These are phyloP conservation scores for Cephus spinipes DNA, from an alignment of 2,888 invertebrate species.

Conservation along the genomic window DNA sequence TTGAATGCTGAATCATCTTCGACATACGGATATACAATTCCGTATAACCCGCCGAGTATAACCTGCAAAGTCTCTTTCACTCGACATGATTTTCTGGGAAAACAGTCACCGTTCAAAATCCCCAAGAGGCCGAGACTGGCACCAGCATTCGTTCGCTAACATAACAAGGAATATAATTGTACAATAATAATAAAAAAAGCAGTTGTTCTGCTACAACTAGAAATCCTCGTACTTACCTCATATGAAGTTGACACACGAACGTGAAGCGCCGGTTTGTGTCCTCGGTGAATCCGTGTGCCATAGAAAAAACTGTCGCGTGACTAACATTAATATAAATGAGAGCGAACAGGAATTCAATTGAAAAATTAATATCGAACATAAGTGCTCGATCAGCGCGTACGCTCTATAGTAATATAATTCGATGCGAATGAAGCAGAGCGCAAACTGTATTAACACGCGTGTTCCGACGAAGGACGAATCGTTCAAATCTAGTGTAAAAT, in stretches of 20 bases:
- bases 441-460: neutral
- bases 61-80: neutral
- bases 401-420: neutral
- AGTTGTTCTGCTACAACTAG: neutral
- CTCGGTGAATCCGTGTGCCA: neutral
- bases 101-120: neutral
- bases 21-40: neutral
- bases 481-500: neutral
- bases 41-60: neutral
- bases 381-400: neutral
- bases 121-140: neutral
- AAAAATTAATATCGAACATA: neutral
- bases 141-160: neutral
- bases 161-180: neutral
- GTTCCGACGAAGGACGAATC: neutral
- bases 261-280: neutral
- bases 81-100: neutral
- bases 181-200: neutral
- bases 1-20: neutral
- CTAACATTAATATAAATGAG: neutral
- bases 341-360: neutral
- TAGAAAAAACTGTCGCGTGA: neutral
- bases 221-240: neutral
- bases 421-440: neutral
- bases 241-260: neutral